Evolutionary conservation across 1,140 invertebrate genomes (phyloP).

Genomic region (Drosophila sp.): DNA sequence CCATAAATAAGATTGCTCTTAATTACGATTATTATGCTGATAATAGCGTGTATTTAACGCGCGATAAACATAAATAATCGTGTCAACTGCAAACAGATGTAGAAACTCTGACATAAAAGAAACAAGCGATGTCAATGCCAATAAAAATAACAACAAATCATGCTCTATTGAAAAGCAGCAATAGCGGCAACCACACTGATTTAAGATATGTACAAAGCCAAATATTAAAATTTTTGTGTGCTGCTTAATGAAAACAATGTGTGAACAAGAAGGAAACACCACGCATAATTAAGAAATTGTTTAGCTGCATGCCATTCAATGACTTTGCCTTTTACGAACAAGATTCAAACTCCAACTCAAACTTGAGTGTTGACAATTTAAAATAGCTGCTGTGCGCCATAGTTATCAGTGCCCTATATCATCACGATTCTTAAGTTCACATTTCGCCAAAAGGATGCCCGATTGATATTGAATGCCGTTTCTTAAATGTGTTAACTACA

Average conservation of each 20-base stretch:
- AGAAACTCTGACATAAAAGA: slow-evolving; percentile 29
- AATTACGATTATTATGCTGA: slow-evolving; percentile 84
- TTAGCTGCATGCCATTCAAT: slow-evolving; percentile 46
- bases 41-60: slow-evolving; percentile 84
- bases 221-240: slow-evolving; percentile 57
- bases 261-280: slow-evolving; percentile 70
- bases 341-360: neutral
- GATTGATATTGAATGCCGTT: no score
- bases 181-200: slow-evolving; percentile 23
- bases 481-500: no score
- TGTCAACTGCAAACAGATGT: slow-evolving; percentile 83
- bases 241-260: slow-evolving; percentile 82
- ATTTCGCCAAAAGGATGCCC: no score
- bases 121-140: slow-evolving; percentile 4
- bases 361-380: slow-evolving; percentile 62
- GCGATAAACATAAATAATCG: slow-evolving; percentile 84
- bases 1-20: slow-evolving; percentile 84
- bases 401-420: neutral
- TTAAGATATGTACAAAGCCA: slow-evolving; percentile 9
- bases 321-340: neutral
- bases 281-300: slow-evolving; percentile 70
- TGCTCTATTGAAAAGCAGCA: slow-evolving; percentile 53
- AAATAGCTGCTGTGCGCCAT: slow-evolving; percentile 23
- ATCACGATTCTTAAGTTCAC: neutral
- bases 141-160: slow-evolving; percentile 55